These are phyloP conservation scores for Centropyge bicolor DNA, from an alignment of 2,797 vertebrate genomes.

Conservation along the genomic window DNA sequence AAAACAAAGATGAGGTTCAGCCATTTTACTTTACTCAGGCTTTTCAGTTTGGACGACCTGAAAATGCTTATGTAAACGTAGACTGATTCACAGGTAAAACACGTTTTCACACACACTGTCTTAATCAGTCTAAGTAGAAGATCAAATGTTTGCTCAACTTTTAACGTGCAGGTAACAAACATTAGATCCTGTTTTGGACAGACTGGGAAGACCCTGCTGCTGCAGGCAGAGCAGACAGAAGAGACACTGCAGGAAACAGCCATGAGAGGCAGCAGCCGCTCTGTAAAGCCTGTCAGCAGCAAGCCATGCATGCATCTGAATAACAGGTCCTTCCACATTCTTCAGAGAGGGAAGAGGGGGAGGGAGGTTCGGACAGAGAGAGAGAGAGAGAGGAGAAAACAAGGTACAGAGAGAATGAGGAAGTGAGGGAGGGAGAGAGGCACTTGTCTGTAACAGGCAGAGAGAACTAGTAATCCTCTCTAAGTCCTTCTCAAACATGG, in stretches of 20 bases:
- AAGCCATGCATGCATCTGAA: conserved; percentile 69
- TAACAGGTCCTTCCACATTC: conserved; percentile 84
- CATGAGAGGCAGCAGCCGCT: conserved; percentile 49
- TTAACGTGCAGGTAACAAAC: neutral
- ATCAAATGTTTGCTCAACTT: conserved; percentile 9
- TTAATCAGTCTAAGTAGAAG: neutral
- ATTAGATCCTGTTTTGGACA: neutral
- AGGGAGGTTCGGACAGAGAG: conserved; percentile 21
- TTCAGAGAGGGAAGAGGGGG: conserved; percentile 56
- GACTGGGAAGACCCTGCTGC: neutral
- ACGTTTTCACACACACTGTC: neutral
- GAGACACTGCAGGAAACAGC: conserved; percentile 22
- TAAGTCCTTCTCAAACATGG: conserved; percentile 51
- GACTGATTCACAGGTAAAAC: neutral
- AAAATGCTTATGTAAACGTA: neutral
- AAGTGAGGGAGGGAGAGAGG: conserved; percentile 46
- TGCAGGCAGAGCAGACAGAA: neutral
- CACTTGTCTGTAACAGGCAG: conserved; percentile 56
- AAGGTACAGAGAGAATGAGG: conserved; percentile 60
- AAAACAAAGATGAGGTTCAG: neutral
- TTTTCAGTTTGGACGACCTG: neutral
- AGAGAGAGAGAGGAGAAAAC: conserved; percentile 30
- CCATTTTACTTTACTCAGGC: neutral
- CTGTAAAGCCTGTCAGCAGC: conserved; percentile 60
- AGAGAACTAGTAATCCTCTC: conserved; percentile 62